Base-by-base conservation (phyloP, 2,797 vertebrate species). In the Anabas testudineus region DNA sequence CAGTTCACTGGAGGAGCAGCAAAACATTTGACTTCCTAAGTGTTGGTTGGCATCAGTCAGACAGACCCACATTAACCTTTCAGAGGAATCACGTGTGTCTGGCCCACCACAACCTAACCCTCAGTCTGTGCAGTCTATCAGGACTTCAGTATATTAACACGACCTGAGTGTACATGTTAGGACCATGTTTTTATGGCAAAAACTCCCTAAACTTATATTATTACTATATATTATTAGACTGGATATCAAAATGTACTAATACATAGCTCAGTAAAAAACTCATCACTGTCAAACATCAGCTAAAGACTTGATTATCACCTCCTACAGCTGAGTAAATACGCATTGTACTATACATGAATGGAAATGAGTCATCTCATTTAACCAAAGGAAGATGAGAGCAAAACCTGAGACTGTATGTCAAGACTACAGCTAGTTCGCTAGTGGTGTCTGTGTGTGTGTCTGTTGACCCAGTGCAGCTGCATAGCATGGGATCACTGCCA, bases 401-500 rank as follows among this genome's bases (percentile, higher is more conserved):
- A 58, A 68, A 75, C 82, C 70, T 65, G 72, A 74, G 71, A 67
- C 52, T 59, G 66, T 53, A 19, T 43, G 58, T 78, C 51, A 21
- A 57, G 64, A 74, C 62, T 46, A n/a, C 65, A 63, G 76, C 57
- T 61, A 63, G 61, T 32, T 14, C 46, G 42, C 48, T 36, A 22
- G 47, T 32, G 56, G 19, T 2, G 51, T 63, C 22, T 8, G 24
- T 56, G 52, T 54, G 63, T 74, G 52, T 54, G 63, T 74, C 34
- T 76, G 74, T 72, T 84, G 81, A 81, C 63, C 80, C 71, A 57
- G 82, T 86, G 90, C 91, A 92, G 91, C 91, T 92, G 91, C 90
- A 88, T 78, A 83, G 83, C 56, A 65, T 34, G 81, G 88, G 87
- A 90, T 36, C 30, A 69, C 66, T 76, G 91, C 90, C 88, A 92